phyloP scores from a whole-genome alignment of 2,113 vertebrate genomes.

The Danio rerio region GRCz12tu NC_133192.1:23802001-23802500 shows the following conservation, averaged over 20 bases:
- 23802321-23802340: slow-evolving; percentile 40
- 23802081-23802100: too few species aligned
- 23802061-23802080: too few species aligned
- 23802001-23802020: too few species aligned
- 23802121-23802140: too few species aligned
- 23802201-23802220: not conserved
- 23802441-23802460: slow-evolving; percentile 37
- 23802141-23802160: too few species aligned
- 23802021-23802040: too few species aligned
- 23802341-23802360: not conserved
- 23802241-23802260: not conserved
- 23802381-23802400: slow-evolving; percentile 39
- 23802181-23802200: not conserved
- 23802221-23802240: not conserved
- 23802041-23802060: too few species aligned
- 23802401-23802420: slow-evolving; percentile 35
- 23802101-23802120: too few species aligned
- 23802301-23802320: slow-evolving; percentile 15
- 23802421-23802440: slow-evolving; percentile 34
- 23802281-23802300: not conserved
- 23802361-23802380: slow-evolving; percentile 7
- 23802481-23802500: slow-evolving; percentile 38
- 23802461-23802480: slow-evolving; percentile 35
- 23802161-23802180: not conserved
- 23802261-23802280: slow-evolving; percentile 9